Base-by-base conservation (phyloP, 2,113 vertebrate species). In the Lepus timidus region DNA sequence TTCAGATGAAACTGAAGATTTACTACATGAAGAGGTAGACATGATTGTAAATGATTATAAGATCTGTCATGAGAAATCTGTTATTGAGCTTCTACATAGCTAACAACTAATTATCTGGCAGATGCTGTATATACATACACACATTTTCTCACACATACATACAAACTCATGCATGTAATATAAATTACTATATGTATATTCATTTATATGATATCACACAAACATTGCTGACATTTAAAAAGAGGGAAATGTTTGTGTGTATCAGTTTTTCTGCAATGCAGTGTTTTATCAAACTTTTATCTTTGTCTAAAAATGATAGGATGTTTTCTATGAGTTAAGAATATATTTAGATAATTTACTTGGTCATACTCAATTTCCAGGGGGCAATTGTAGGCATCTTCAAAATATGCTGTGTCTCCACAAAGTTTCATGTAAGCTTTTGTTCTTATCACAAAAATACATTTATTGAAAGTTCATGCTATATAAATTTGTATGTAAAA, bases 1-100 rank as follows among this genome's bases (percentile, higher is more conserved):
- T 96, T 88, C 44, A 74, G 33, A 61, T 9, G 71, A 68, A 86
- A 9, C 11, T 58, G 51, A 93, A 88, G 39, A 93, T 80, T 88
- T 78, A 85, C 67, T 52, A 29, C 49, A 94, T 29, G 67, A 94
- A 90, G 75, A 67, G 31, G 29, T 85, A 3, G 52, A 92, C 49
- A 90, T 96, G 55, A 79, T 79, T 82, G 4, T 31, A 93, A 89
- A 90, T 74, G 67, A 68, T 64, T 73, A 9, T 67, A 85, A 90
- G 70, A 76, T 70, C 33, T 97, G 64, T 44, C 51, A 75, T 14
- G 9, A 92, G 33, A 95, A 91, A 97, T 71, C 11, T 49, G 84
- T 93, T 68, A 74, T 29, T 92, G 33, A 92, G 68, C 4, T 52
- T 88, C 31, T 79, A 25, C 16, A 31, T 52, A 71, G 68, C 29